These are phyloP conservation scores for Todiramphus saurophagus DNA, from an alignment of 2,113 vertebrate genomes.

Conservation along the genomic window DNA sequence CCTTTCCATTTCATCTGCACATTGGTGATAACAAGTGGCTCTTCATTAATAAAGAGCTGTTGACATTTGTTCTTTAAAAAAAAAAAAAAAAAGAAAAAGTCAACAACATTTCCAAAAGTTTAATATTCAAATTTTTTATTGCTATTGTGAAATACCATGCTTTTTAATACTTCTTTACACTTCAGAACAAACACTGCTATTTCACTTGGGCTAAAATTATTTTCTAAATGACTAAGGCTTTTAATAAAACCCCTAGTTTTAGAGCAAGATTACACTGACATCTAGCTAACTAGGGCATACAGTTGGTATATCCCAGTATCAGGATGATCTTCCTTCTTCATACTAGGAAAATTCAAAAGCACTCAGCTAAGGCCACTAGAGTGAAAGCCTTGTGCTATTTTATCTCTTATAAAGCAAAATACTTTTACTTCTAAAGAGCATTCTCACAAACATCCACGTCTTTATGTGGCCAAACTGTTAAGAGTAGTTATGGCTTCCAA, in stretches of 20 bases:
- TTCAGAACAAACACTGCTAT: neutral
- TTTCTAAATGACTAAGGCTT: neutral
- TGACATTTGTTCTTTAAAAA: neutral
- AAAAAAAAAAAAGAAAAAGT: neutral
- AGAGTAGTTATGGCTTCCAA: neutral
- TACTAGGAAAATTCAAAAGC: neutral
- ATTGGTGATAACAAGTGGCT: neutral
- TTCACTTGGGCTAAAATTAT: neutral
- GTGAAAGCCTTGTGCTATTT: neutral
- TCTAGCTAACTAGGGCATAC: neutral
- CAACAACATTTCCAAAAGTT: neutral
- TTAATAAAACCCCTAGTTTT: neutral
- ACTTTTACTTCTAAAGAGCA: neutral
- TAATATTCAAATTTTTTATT: neutral
- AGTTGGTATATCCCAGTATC: neutral
- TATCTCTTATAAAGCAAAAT: neutral
- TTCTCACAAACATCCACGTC: neutral
- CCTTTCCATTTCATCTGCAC: slow-evolving; percentile 24
- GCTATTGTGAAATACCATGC: neutral
- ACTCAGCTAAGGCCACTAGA: neutral
- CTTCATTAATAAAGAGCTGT: neutral
- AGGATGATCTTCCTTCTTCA: neutral
- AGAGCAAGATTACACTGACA: neutral
- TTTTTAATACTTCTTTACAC: neutral
- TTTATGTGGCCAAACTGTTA: neutral